Percentiles rank a stretch among this genome's conserved stretches.
These are phyloP conservation scores for Eretmocerus hayati DNA, from an alignment of 2,888 invertebrate species.

Conservation along the genomic window DNA sequence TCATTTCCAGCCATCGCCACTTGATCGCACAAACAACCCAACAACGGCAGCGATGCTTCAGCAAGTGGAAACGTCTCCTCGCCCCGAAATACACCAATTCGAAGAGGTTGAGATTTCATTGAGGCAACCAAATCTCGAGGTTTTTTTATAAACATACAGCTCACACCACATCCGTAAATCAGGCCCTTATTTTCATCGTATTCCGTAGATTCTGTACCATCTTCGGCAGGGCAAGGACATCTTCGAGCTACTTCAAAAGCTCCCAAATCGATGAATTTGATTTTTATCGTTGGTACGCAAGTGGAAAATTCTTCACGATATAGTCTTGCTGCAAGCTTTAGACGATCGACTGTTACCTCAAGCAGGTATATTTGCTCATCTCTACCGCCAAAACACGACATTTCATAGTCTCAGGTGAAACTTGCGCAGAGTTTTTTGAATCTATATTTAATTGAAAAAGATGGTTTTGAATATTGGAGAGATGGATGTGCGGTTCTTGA, in stretches of 20 bases:
- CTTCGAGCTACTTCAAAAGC: constrained; percentile 32
- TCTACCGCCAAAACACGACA: constrained; percentile 40
- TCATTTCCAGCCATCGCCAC: constrained; percentile 40
- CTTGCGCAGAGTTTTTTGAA: too few species aligned
- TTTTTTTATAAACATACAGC: constrained; percentile 37
- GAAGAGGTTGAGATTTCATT: constrained; percentile 32
- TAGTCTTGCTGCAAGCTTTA: constrained; percentile 33
- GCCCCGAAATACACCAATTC: constrained; percentile 36
- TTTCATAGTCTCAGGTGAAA: constrained; percentile 23
- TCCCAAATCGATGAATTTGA: constrained; percentile 41
- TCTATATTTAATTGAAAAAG: too few species aligned
- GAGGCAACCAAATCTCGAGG: constrained; percentile 35
- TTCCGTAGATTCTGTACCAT: neutral
- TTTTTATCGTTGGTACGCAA: constrained; percentile 33
- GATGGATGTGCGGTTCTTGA: too few species aligned
- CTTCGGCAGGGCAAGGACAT: neutral
- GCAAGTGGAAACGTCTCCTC: constrained; percentile 42
- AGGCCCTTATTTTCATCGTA: constrained; percentile 26
- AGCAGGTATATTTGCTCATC: constrained; percentile 38
- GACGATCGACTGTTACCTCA: constrained; percentile 35
- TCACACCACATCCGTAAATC: constrained; percentile 35
- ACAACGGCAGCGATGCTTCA: constrained; percentile 33
- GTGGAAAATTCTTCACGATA: constrained; percentile 27
- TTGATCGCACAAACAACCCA: constrained; percentile 42
- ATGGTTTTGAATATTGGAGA: too few species aligned